Evolutionary conservation across 1,140 invertebrate species (phyloP), one percentile per base, ranked within the genome.

Genomic region (Diabrotica undecimpunctata): DNA sequence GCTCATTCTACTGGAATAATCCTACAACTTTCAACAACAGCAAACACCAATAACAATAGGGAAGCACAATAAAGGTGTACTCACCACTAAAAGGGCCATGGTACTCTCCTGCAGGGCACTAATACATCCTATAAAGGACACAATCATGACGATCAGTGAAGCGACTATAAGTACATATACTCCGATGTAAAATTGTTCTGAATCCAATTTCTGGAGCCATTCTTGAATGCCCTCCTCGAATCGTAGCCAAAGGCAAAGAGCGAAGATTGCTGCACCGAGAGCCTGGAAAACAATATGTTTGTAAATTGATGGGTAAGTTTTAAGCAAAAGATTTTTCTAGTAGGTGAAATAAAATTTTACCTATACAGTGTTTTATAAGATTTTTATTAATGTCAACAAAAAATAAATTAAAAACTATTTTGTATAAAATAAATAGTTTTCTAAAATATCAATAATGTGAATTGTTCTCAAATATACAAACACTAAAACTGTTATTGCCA

Each of bases 211-310:
- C 5, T 82, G 80, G 36, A 95, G 84, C 88, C 90, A 94, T 67
- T 93, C 87, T 72, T 89, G 88, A 70, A 94, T 88, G 1, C 87
- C 87, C 5, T 87, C 85, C 68, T 95, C 92, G 13, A 92, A 82
- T 59, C 89, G 83, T 69, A 94, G 82, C 89, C 91, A 95, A 13
- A 95, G 79, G 39, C 88, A 88, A 7, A 95, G 77, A 0, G 87
- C 88, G 67, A 95, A 91, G 66, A 94, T 83, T 0, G 86, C 82
- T 0, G 86, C 83, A 0, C 90, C 91, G 41, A 93, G 79, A 12
- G 93, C 80, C 91, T 93, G 82, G 53, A 82, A 83, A 72, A 25
- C 25, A 25, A 25, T 25, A 25, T 25, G 25, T 25, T 25, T 25
- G 25, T 25, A 25, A 25, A 25, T 25, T 25, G 25, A 25, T 25